These are phyloP conservation scores for Pandemis heparana DNA, from an alignment of 2,888 invertebrate genomes.

Conservation along the genomic window DNA sequence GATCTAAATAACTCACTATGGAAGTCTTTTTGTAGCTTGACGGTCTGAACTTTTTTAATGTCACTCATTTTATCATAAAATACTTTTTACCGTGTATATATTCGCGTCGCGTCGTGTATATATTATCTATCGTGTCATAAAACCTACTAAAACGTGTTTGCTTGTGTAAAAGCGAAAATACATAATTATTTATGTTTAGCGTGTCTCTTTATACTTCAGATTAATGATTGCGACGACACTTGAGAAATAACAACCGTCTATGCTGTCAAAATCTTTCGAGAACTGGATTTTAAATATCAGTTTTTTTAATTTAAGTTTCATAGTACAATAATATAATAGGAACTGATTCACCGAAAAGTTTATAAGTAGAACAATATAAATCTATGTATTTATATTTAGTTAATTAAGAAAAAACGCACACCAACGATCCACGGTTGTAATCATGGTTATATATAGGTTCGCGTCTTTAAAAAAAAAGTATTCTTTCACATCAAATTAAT, in stretches of 20 bases:
- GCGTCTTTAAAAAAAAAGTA: background rate
- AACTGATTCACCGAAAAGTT: too few relatives aligned
- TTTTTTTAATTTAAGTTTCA: background rate
- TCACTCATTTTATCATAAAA: background rate
- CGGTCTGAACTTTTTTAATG: too few relatives aligned
- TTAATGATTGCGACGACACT: conserved; percentile 19
- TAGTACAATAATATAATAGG: too few relatives aligned
- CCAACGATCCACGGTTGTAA: too few relatives aligned
- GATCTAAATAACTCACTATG: too few relatives aligned
- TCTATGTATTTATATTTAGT: too few relatives aligned
- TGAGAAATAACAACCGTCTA: background rate
- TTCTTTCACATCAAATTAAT: background rate
- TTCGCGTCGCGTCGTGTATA: background rate
- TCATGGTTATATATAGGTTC: too few relatives aligned
- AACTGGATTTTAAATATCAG: conserved; percentile 3
- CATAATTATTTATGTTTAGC: conserved; percentile 6
- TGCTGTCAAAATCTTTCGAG: background rate
- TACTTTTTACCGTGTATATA: background rate
- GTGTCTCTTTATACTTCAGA: conserved; percentile 24
- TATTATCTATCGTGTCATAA: background rate
- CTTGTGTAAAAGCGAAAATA: conserved; percentile 10
- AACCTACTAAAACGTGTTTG: background rate
- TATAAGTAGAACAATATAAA: too few relatives aligned
- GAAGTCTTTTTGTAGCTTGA: too few relatives aligned
- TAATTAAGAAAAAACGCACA: too few relatives aligned